phyloP scores from a whole-genome alignment of 1,140 invertebrate genomes.

The Phocides pigmalion region DNA sequence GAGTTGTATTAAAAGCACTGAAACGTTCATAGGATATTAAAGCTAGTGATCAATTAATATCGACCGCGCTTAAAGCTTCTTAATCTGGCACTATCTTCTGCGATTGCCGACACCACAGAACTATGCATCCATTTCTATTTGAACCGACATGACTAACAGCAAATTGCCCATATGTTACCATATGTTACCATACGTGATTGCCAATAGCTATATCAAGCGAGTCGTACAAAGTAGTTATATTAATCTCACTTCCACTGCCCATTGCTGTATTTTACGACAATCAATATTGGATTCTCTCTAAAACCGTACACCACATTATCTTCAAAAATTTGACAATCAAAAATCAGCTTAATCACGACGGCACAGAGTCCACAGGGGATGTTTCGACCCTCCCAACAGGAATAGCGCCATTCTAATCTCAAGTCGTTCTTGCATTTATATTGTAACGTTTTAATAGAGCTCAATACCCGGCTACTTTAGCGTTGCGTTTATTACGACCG shows the following conservation, averaged over 20 bases:
- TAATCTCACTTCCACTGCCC: constrained; percentile 24
- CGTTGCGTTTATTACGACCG: constrained; percentile 33
- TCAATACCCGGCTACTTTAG: constrained; percentile 40
- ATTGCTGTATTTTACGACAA: constrained; percentile 41
- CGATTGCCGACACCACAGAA: no score
- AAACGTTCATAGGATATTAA: no score
- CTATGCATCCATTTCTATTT: constrained; percentile 8
- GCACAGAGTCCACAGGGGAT: constrained; percentile 24
- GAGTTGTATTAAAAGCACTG: no score
- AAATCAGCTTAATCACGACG: constrained; percentile 9
- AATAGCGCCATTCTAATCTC: constrained; percentile 54
- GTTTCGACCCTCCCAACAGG: constrained; percentile 33
- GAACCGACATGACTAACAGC: constrained; percentile 12
- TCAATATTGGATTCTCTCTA: constrained; percentile 43
- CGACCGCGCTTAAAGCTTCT: no score
- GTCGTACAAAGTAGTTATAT: constrained; percentile 23
- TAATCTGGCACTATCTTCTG: background rate
- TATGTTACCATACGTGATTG: constrained; percentile 10
- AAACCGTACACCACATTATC: constrained; percentile 35
- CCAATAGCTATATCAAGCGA: constrained; percentile 21
- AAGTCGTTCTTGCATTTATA: constrained; percentile 57
- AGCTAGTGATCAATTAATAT: no score
- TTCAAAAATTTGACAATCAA: constrained; percentile 2
- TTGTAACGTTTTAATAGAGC: constrained; percentile 60
- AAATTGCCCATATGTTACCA: constrained; percentile 7